Base-by-base conservation (phyloP, 2,888 invertebrate species). In the Heliconius sara region DNA sequence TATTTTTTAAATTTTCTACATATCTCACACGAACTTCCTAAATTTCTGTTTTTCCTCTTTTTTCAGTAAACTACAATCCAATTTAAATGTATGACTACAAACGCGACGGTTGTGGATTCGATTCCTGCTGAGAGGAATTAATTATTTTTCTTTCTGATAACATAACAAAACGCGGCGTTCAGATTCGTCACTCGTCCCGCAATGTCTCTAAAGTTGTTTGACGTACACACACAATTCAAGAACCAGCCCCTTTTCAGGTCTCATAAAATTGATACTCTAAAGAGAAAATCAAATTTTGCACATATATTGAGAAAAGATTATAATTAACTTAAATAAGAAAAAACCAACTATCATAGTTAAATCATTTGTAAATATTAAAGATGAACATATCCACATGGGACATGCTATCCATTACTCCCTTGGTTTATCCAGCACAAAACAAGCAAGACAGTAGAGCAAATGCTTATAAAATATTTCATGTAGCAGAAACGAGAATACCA, bases 401-500 rank as follows among this genome's bases (percentile, higher is more conserved):
- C 12, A 34, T 25, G n/a, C 52, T 52, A 73, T 73, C 52, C 52
- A 78, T 65, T 73, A 27, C 67, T 72, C 19, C 67, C 13, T 30
- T 74, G 68, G 78, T 78, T 73, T 60, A 78, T 43, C 43, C 43
- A 78, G 57, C 74, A 74, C 60, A 74, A 67, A 65, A 68, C 67
- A 67, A 78, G 73, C 78, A 68, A 78, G 66, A 74, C 57, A 13
- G 67, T 73, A 67, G 73, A 74, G 78, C 73, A 78, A 74, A 57
- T 73, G 65, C 74, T 78, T 57, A 78, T 78, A 74, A 78, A 78
- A 78, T 78, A 78, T 78, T 68, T 78, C 73, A 68, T 78, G 60
- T 60, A 73, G 78, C 67, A 78, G 34, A 52, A 78, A 39, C 52
- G 60, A 72, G 77, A 72, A 72, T 65, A 65, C 77, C 78, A 73